Conservation (phyloP, 2,113 vertebrate species). For the Oreocharis arfaki region DNA sequence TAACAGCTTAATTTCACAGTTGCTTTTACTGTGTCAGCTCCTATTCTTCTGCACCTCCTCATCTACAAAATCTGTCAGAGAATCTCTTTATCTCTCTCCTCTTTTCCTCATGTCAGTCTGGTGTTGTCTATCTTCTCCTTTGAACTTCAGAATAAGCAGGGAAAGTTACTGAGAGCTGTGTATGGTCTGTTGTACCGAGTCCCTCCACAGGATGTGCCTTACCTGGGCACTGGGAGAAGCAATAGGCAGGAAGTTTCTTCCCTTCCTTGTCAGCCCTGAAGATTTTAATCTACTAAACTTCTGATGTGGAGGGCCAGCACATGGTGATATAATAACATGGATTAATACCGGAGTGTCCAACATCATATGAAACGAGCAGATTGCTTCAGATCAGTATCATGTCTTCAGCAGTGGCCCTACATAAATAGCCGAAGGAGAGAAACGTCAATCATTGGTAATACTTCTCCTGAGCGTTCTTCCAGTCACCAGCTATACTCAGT, state of each 20-base stretch:
- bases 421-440: neutral
- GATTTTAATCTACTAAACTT: neutral
- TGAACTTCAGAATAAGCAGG: neutral
- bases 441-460: neutral
- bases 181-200: accelerated
- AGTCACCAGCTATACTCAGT: neutral
- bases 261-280: neutral
- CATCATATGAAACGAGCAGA: neutral
- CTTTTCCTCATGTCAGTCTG: neutral
- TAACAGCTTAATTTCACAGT: neutral
- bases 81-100: neutral
- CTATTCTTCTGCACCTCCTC: neutral
- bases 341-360: neutral
- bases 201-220: accelerated
- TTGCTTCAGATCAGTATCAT: neutral
- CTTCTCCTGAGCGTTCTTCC: neutral
- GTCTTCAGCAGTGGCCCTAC: neutral
- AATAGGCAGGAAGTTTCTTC: neutral
- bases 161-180: neutral
- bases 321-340: neutral
- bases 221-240: neutral
- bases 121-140: neutral
- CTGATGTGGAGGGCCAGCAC: neutral
- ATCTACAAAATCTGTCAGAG: neutral
- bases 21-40: neutral